Evolutionary conservation across 2,113 vertebrate species (phyloP).

Genomic region (Platysternon megacephalum): DNA sequence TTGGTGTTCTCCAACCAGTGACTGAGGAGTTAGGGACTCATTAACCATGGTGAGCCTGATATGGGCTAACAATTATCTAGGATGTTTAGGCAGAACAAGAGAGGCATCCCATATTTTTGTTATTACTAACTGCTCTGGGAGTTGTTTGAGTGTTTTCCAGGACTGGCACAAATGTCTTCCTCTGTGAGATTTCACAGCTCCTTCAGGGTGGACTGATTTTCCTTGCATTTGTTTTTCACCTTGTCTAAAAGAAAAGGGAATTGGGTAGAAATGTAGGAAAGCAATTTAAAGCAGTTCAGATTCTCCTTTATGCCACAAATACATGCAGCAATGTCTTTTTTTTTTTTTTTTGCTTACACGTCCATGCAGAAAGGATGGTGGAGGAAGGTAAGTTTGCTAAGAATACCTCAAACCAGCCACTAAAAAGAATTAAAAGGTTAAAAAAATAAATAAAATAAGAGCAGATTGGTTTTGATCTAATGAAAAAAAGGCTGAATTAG

Average conservation of each 20-base stretch:
- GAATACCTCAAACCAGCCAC: not conserved
- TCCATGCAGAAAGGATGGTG: not conserved
- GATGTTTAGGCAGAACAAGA: not conserved
- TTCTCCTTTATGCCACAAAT: constrained; percentile 1
- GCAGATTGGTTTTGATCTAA: not conserved
- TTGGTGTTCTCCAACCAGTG: fast-evolving
- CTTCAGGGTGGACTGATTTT: not conserved
- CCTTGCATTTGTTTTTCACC: not conserved
- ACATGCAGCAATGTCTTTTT: not conserved
- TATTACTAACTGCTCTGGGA: not conserved
- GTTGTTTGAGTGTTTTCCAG: not conserved
- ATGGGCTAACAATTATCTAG: not conserved
- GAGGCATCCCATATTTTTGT: not conserved
- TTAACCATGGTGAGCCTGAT: not conserved
- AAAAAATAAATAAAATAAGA: not conserved
- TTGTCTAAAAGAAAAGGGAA: not conserved
- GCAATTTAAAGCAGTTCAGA: not conserved
- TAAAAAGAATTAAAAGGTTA: not conserved
- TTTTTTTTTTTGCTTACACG: not conserved
- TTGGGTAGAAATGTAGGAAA: not conserved
- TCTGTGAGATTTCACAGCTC: not conserved
- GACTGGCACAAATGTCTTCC: not conserved
- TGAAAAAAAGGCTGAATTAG: not conserved
- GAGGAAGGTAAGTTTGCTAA: not conserved
- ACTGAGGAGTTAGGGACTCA: not conserved